Percentiles rank a stretch among this genome's conserved stretches.
These are phyloP conservation scores for Ectemnius lituratus DNA, from an alignment of 2,888 invertebrate species.

Conservation along the genomic window DNA sequence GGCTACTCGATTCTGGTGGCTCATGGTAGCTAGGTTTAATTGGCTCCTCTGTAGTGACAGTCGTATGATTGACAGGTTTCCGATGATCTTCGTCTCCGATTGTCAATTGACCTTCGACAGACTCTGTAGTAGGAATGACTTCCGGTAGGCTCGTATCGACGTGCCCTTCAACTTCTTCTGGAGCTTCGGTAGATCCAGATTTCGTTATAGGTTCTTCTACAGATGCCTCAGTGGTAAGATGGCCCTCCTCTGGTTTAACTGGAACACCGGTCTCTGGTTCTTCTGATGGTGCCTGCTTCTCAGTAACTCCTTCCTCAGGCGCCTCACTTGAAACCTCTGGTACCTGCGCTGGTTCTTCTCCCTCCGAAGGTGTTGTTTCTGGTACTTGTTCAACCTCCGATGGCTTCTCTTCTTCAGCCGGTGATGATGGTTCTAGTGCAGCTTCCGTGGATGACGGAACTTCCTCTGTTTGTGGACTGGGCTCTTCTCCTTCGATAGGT, in stretches of 20 bases:
- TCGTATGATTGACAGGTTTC: conserved; percentile 57
- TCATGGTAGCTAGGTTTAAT: conserved; percentile 24
- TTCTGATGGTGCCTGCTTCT: conserved; percentile 24
- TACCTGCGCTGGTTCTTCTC: conserved; percentile 14
- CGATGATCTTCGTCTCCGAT: conserved; percentile 58
- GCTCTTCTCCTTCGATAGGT: not conserved
- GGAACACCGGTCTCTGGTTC: conserved; percentile 14
- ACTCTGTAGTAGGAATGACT: conserved; percentile 40
- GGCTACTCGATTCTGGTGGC: conserved; percentile 28
- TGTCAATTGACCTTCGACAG: conserved; percentile 56
- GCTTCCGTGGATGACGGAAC: conserved; percentile 35
- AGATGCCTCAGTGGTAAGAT: conserved; percentile 33
- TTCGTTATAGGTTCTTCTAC: conserved; percentile 39
- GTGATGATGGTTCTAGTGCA: conserved; percentile 35
- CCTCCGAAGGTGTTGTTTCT: conserved; percentile 12
- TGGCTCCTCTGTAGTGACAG: conserved; percentile 33
- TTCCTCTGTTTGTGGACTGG: not conserved
- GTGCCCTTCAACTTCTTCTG: conserved; percentile 44
- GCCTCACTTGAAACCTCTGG: conserved; percentile 20
- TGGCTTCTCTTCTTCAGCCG: conserved; percentile 19
- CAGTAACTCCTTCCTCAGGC: conserved; percentile 30
- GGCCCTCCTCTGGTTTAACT: conserved; percentile 30
- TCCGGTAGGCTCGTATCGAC: conserved; percentile 53
- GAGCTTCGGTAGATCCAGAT: conserved; percentile 33
- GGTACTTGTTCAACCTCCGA: conserved; percentile 23